phyloP scores from a whole-genome alignment of 2,888 invertebrate species.

The Cylloceria caligata region DNA sequence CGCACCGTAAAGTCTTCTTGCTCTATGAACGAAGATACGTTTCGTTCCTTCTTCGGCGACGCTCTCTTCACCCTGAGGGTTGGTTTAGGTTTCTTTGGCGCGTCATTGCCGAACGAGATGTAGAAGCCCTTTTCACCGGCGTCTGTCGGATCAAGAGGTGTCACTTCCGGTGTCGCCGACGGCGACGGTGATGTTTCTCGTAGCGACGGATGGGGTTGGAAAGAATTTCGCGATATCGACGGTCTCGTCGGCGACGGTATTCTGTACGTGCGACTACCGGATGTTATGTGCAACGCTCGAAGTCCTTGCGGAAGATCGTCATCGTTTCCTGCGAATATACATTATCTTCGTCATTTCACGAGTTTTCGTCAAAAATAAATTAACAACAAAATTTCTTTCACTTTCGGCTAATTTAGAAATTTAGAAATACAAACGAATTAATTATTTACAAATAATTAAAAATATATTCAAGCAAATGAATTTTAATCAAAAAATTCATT shows the following conservation, averaged over 20 bases:
- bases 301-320: slow-evolving; percentile 87
- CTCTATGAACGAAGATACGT: slow-evolving; percentile 80
- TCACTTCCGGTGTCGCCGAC: slow-evolving; percentile 83
- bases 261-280: slow-evolving; percentile 94
- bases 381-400: slow-evolving; percentile 5
- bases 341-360: neutral
- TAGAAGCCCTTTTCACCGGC: slow-evolving; percentile 93
- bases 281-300: slow-evolving; percentile 93
- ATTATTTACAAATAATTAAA: neutral
- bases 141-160: slow-evolving; percentile 85
- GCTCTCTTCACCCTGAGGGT: slow-evolving; percentile 91
- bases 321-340: slow-evolving; percentile 76
- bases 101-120: slow-evolving; percentile 96
- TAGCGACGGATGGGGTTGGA: slow-evolving; percentile 86
- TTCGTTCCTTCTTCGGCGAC: slow-evolving; percentile 89
- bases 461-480: neutral
- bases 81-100: slow-evolving; percentile 95
- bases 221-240: slow-evolving; percentile 89
- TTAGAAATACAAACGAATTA: neutral
- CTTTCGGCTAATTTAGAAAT: neutral
- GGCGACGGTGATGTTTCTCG: slow-evolving; percentile 84
- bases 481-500: too few relatives aligned
- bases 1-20: slow-evolving; percentile 78
- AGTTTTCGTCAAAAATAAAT: slow-evolving; percentile 37
- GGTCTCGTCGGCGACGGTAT: slow-evolving; percentile 95